Percentiles rank a stretch among this genome's conserved stretches.
phyloP scores from a whole-genome alignment of 2,113 vertebrate genomes.

The Rhineura floridana region DNA sequence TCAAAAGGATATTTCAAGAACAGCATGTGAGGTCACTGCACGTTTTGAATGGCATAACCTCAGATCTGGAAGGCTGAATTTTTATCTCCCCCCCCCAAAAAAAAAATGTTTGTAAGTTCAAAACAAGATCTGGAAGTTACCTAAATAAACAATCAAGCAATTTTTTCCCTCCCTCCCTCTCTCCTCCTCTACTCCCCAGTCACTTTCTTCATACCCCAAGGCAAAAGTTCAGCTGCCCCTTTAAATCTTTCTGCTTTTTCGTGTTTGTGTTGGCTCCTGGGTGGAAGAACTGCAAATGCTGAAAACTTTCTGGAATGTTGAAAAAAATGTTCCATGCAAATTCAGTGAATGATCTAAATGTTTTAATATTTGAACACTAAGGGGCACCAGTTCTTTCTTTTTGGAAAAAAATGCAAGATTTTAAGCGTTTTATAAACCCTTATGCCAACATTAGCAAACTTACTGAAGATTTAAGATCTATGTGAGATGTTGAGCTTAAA shows the following conservation, averaged over 20 bases:
- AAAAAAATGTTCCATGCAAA: slow-evolving; percentile 72
- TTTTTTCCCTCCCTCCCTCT: not conserved
- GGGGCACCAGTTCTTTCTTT: slow-evolving; percentile 81
- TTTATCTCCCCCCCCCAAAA: not conserved
- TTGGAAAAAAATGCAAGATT: slow-evolving; percentile 31
- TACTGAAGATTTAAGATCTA: slow-evolving; percentile 7
- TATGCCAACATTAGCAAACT: slow-evolving; percentile 25
- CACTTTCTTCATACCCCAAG: slow-evolving; percentile 7
- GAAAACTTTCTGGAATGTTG: slow-evolving; percentile 86
- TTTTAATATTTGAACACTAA: slow-evolving; percentile 78
- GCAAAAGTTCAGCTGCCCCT: slow-evolving; percentile 60
- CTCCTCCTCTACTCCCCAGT: not conserved
- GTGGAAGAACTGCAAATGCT: slow-evolving; percentile 75
- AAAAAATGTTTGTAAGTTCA: not conserved
- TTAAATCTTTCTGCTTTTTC: slow-evolving; percentile 73
- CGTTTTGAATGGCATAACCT: slow-evolving; percentile 11
- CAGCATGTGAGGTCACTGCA: not conserved
- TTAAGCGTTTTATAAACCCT: not conserved
- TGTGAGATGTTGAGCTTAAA: slow-evolving; percentile 4
- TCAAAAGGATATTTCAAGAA: not conserved
- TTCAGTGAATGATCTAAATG: slow-evolving; percentile 60
- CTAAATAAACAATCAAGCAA: slow-evolving; percentile 5
- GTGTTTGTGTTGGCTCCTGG: slow-evolving; percentile 75
- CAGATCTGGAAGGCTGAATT: slow-evolving; percentile 5
- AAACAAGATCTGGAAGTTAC: slow-evolving; percentile 11